Conservation (phyloP, 2,113 vertebrate genomes). For the Rynchops niger region DNA sequence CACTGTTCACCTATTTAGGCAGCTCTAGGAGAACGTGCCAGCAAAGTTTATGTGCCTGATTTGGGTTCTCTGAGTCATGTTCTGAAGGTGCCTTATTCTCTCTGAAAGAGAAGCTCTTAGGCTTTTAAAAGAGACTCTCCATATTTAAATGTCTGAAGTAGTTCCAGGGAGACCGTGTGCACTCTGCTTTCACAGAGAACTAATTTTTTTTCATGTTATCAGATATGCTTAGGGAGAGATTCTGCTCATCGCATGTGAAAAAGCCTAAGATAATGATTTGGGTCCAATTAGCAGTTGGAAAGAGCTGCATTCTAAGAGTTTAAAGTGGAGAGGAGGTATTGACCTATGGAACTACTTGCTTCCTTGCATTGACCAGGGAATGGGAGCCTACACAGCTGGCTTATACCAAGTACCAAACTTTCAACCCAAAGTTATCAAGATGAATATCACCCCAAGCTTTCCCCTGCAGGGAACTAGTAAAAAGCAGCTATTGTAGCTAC, state of each 20-base stretch:
- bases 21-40: neutral
- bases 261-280: neutral
- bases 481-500: neutral
- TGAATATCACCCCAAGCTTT: neutral
- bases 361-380: neutral
- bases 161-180: neutral
- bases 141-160: neutral
- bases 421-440: neutral
- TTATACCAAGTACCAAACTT: neutral
- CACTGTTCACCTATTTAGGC: neutral
- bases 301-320: neutral
- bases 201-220: neutral
- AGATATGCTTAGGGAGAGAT: neutral
- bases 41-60: neutral
- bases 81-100: neutral
- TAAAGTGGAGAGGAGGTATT: neutral
- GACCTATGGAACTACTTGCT: neutral
- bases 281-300: neutral
- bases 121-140: neutral
- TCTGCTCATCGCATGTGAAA: neutral
- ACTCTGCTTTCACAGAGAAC: neutral
- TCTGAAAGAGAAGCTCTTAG: neutral
- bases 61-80: neutral
- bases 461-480: neutral
- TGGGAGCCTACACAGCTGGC: neutral